Percentiles rank a stretch among this genome's conserved stretches.
Conservation (phyloP, 2,797 vertebrate species). For the Halcyon badia region DNA sequence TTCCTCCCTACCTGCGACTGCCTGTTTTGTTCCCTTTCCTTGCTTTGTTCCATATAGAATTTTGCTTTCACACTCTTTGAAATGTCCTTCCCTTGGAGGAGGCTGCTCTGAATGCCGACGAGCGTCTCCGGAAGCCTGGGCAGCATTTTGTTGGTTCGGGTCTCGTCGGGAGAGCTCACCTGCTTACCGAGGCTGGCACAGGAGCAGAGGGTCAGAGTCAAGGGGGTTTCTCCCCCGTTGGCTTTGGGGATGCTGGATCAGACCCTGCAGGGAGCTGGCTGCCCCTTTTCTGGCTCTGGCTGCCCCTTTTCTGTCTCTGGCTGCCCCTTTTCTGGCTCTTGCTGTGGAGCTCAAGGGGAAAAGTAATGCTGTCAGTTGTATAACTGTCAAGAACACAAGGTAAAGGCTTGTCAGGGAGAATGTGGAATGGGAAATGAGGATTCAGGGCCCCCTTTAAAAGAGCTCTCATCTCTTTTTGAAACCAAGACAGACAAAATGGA, state of each 20-base stretch:
- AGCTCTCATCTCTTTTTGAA: conserved; percentile 12
- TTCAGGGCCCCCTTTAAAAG: conserved; percentile 1
- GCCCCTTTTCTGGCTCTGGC: neutral
- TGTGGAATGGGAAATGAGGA: conserved; percentile 54
- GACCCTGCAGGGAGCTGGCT: rapidly evolving
- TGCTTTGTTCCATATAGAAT: neutral
- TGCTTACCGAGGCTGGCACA: rapidly evolving
- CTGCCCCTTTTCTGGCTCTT: neutral
- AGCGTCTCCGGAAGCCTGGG: neutral
- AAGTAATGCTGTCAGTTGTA: neutral
- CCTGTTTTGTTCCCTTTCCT: neutral
- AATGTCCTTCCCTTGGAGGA: neutral
- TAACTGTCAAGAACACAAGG: conserved; percentile 25
- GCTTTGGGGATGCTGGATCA: neutral
- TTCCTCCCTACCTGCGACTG: neutral
- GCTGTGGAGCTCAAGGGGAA: neutral
- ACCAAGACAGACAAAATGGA: neutral
- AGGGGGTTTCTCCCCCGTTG: rapidly evolving
- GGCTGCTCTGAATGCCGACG: neutral
- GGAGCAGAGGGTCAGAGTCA: rapidly evolving
- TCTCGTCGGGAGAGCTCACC: neutral
- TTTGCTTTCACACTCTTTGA: neutral
- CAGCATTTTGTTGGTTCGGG: rapidly evolving
- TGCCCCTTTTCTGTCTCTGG: neutral
- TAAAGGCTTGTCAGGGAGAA: conserved; percentile 34